phyloP scores from a whole-genome alignment of 2,888 invertebrate genomes.

The Macrosoma leucophasiata region DNA sequence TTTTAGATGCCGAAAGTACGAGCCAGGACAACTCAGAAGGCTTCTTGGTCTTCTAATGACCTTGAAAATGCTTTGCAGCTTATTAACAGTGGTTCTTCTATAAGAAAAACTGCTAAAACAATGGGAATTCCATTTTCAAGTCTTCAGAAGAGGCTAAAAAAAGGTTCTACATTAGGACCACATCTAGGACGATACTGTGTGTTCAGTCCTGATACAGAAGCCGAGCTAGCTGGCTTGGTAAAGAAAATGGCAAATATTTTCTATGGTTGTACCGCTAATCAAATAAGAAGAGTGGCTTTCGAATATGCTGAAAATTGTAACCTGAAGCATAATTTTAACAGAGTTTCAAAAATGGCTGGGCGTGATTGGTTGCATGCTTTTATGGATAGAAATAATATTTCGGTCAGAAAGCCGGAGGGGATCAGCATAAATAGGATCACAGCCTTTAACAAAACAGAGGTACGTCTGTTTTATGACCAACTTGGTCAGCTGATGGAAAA shows the following conservation, averaged over 20 bases:
- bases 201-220: slow-evolving; percentile 25
- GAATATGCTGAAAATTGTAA: slow-evolving; percentile 9
- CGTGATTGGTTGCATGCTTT: slow-evolving; percentile 24
- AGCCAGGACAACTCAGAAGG: slow-evolving; percentile 16
- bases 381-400: slow-evolving; percentile 23
- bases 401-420: slow-evolving; percentile 28
- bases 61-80: slow-evolving; percentile 19
- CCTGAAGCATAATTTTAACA: slow-evolving; percentile 11
- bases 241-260: slow-evolving; percentile 28
- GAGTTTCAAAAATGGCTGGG: slow-evolving; percentile 22
- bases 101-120: slow-evolving; percentile 15
- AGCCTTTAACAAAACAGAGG: slow-evolving; percentile 33
- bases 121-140: slow-evolving; percentile 17
- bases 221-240: slow-evolving; percentile 22
- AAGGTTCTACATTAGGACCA: slow-evolving; percentile 4
- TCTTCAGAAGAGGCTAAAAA: slow-evolving; percentile 10
- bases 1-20: slow-evolving; percentile 30
- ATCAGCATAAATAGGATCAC: slow-evolving; percentile 31
- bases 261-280: slow-evolving; percentile 14
- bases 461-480: slow-evolving; percentile 26
- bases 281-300: slow-evolving; percentile 12
- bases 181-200: slow-evolving; percentile 12
- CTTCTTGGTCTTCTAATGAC: slow-evolving; percentile 16
- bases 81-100: slow-evolving; percentile 16
- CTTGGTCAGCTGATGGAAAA: slow-evolving; percentile 29